A percentile compares a stretch with the other conserved stretches of the same genome.
phyloP scores from a whole-genome alignment of 53 echinoderm and acorn worm genomes.

The Holothuria leucospilota region DNA sequence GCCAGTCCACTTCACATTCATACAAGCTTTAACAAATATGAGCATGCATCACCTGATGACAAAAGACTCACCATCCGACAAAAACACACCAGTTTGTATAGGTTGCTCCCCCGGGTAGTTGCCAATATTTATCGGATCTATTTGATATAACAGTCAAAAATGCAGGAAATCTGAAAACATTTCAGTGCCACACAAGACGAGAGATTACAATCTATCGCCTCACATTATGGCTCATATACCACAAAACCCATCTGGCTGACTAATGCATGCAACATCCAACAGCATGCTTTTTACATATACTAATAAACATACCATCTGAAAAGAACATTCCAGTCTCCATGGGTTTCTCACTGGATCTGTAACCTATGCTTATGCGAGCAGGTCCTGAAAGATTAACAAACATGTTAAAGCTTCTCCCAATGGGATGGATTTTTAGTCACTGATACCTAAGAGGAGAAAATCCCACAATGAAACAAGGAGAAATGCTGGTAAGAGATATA shows the following conservation, averaged over 20 bases:
- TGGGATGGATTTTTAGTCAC: background rate
- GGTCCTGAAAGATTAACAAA: slow-evolving; percentile 68
- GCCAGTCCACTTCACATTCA: too few species aligned
- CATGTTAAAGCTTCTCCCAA: background rate
- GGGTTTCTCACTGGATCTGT: slow-evolving; percentile 61
- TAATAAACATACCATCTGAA: slow-evolving; percentile 78
- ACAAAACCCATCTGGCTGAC: too few species aligned
- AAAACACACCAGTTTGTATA: slow-evolving; percentile 57
- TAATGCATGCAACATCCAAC: too few species aligned
- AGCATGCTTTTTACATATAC: background rate
- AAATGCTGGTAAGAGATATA: too few species aligned
- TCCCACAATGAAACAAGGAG: too few species aligned
- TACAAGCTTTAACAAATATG: too few species aligned
- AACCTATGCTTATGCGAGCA: slow-evolving; percentile 70
- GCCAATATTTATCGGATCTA: slow-evolving; percentile 73
- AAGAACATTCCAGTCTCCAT: slow-evolving; percentile 80
- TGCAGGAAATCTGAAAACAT: background rate
- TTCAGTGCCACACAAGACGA: background rate
- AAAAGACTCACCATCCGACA: slow-evolving; percentile 67
- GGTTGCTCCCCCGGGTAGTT: slow-evolving; percentile 54
- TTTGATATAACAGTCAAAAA: slow-evolving; percentile 22
- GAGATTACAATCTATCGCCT: too few species aligned
- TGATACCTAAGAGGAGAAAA: too few species aligned
- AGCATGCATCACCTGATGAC: background rate
- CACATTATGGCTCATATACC: too few species aligned